Percentiles rank a stretch among this genome's conserved stretches.
These are phyloP conservation scores for Chaitophorus viminalis DNA, from an alignment of 2,888 invertebrate genomes.

Conservation along the genomic window DNA sequence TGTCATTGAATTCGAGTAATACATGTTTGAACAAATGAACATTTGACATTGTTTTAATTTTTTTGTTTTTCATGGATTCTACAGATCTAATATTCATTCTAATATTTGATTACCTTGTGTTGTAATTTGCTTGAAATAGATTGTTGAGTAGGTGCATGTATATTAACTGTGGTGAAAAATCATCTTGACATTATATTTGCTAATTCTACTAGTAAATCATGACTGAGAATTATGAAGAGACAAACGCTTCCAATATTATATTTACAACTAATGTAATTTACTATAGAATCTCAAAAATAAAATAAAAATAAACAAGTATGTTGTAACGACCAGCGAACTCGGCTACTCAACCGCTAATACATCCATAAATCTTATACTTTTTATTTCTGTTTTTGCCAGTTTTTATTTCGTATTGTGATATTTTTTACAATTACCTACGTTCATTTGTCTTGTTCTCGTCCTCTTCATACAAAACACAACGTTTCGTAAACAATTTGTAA, in stretches of 20 bases:
- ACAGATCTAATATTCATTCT: background rate
- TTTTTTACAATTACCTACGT: background rate
- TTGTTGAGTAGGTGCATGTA: background rate
- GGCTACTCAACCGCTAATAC: background rate
- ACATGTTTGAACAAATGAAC: background rate
- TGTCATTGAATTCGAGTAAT: background rate
- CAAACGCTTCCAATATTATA: background rate
- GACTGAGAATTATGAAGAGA: background rate
- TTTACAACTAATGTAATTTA: background rate
- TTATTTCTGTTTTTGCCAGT: background rate
- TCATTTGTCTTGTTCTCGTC: background rate
- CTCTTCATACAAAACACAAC: background rate
- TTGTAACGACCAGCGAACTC: background rate
- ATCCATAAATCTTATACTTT: background rate
- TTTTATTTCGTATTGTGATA: background rate
- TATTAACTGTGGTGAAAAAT: background rate
- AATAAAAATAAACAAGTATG: background rate
- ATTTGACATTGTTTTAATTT: background rate
- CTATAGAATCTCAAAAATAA: background rate
- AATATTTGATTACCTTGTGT: background rate
- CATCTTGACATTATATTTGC: background rate
- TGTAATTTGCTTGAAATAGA: background rate
- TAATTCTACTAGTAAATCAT: background rate
- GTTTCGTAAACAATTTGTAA: background rate
- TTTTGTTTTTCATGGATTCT: background rate